Evolutionary conservation across 1,140 invertebrate species (phyloP), one percentile per base, ranked within the genome.

Genomic region (Adoxophyes honmai): DNA sequence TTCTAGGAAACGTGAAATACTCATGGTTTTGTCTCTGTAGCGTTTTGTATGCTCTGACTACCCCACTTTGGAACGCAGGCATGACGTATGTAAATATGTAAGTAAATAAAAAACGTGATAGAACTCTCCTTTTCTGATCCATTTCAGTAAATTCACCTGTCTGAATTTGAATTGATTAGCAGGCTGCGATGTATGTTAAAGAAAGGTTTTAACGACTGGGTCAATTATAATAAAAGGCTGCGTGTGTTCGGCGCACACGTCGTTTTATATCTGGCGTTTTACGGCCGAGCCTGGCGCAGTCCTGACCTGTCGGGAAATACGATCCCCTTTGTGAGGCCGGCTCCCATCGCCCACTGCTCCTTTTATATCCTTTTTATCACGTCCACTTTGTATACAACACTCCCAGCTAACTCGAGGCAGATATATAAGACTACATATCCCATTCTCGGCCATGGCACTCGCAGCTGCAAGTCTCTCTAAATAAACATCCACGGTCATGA

Each of bases 201-300:
- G 16, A 21, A 10, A 2, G 2, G 21, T 6, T 48, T 48, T 48
- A 11, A 48, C 42, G 42, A 48, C 28, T 48, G 10, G 21, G 42
- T 28, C 42, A 48, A 48, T 48, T 21, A 21, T 48, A 48, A 48
- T 48, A 48, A 48, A 48, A 48, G 42, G 42, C n/a, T 44, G 39
- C 16, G 42, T 48, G 16, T 16, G 42, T 33, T 11, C 42, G 42
- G 42, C 21, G 21, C 21, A 28, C 6, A 28, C 33, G 51, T 57
- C 61, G 61, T 67, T 65, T 59, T 68, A 70, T 75, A 70, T 77
- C 70, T 70, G 62, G 57, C 70, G 71, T 73, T 75, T 76, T 71
- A 76, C 57, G 73, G 68, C 64, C 14, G 60, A 61, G 57, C 64
- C 16, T 34, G 52, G 56, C 44, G 53, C 57, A 62, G 64, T 68